Conservation (phyloP, 2,113 vertebrate genomes). For the Odobenus rosmarus region DNA sequence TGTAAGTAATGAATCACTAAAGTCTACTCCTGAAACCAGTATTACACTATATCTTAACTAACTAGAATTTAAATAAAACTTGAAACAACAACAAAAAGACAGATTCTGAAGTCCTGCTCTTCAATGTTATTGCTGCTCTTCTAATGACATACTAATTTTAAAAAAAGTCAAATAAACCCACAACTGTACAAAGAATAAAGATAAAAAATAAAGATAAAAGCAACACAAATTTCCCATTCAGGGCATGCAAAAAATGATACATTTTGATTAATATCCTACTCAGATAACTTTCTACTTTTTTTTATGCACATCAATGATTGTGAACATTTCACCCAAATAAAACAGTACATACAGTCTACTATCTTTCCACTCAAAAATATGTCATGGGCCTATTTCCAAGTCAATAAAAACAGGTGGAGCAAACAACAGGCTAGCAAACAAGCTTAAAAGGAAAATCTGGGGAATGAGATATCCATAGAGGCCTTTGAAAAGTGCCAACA, state of each 20-base stretch:
- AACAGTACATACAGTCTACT: neutral
- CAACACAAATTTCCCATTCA: neutral
- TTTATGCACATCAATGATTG: neutral
- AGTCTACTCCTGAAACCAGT: neutral
- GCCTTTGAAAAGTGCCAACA: neutral
- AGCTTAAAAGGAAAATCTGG: neutral
- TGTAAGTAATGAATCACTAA: neutral
- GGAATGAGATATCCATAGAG: neutral
- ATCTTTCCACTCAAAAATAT: neutral
- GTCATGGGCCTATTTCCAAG: neutral
- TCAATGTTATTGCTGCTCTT: neutral
- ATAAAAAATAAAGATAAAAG: slow-evolving; percentile 37
- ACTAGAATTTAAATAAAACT: neutral
- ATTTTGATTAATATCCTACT: neutral
- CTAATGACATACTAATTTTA: neutral
- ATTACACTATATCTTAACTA: neutral
- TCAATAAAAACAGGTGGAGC: neutral
- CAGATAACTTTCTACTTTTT: neutral
- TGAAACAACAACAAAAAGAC: neutral
- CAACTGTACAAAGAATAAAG: neutral
- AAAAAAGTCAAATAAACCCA: neutral
- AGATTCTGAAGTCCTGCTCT: neutral
- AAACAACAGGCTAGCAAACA: neutral
- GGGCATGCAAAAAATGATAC: neutral
- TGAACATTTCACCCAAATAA: neutral